Evolutionary conservation across 2,113 vertebrate species (phyloP).

Genomic region (Campylomormyrus tamandua): DNA sequence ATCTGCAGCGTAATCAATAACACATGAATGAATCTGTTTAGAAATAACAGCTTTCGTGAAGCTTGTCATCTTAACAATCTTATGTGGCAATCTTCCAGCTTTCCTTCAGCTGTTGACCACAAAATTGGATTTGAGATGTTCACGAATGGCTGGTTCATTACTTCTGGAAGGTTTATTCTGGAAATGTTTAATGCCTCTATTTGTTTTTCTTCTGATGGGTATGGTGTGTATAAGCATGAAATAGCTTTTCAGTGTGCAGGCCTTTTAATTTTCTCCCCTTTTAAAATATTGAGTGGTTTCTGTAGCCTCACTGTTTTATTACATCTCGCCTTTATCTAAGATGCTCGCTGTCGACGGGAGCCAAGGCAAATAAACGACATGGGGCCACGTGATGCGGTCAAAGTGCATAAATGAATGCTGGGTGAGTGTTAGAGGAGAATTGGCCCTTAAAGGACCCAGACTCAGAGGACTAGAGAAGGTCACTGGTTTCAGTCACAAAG

Average conservation of each 20-base stretch:
- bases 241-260: conserved; percentile 26
- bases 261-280: conserved; percentile 9
- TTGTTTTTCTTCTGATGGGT: conserved; percentile 31
- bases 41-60: conserved; percentile 13
- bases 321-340: background rate
- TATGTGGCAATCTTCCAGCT: conserved; percentile 34
- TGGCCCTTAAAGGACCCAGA: background rate
- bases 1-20: conserved; percentile 36
- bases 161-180: conserved; percentile 31
- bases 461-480: background rate
- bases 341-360: background rate
- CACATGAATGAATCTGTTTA: conserved; percentile 29
- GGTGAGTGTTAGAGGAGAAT: background rate
- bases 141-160: conserved; percentile 39
- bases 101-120: conserved; percentile 29
- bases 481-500: background rate
- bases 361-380: background rate
- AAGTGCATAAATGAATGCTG: background rate
- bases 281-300: conserved; percentile 9
- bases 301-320: background rate
- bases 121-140: conserved; percentile 39
- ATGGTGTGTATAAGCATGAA: conserved; percentile 31
- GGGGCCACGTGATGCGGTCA: background rate
- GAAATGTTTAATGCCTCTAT: conserved; percentile 30
- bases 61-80: conserved; percentile 27